Base-by-base conservation (phyloP, 2,797 vertebrate genomes). In the Scolopax rusticola region DNA sequence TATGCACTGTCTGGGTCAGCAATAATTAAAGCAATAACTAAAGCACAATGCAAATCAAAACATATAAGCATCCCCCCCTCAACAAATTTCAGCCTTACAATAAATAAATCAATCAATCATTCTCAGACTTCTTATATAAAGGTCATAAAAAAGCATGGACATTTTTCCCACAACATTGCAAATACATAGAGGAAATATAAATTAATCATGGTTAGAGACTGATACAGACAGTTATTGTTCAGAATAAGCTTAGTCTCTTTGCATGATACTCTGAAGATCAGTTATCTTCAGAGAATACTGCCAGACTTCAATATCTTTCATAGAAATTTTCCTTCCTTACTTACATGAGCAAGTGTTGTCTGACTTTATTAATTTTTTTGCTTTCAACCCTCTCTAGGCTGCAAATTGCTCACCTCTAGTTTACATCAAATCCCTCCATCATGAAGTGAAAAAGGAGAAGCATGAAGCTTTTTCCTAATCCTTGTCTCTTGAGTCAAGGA, bases 1-100 rank as follows among this genome's bases (percentile, higher is more conserved):
- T 53, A 64, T 1, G 0, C 32, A 33, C n/a, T 53, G 33, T 3
- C 33, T 36, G 88, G 9, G 15, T n/a, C 2, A 54, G 9, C 28
- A 47, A 28, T 18, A 67, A 67, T 40, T 40, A 64, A 76, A 54
- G 8, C 28, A 45, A 28, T 18, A 67, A 67, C 36, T 40, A 65
- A 76, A 89, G 17, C 5, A 73, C 8, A 80, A 27, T 32, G 30
- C 12, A 77, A 85, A 77, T 36, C 11, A 74, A 77, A 59, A 17
- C 25, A 48, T 28, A 28, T n/a, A 67, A 83, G 43, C 32, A 79
- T 33, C 64, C 16, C 0, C 0, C 4, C 0, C 5, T 53, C 14
- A 69, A 36, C 54, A 88, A 83, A 40, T 74, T 85, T 19, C n/a
- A 67, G 30, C 10, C 13, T n/a, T 30, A 47, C 3, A 79, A 53